Base-by-base conservation (phyloP, 2,888 invertebrate genomes). In the Ichneumoninae sp. region DNA sequence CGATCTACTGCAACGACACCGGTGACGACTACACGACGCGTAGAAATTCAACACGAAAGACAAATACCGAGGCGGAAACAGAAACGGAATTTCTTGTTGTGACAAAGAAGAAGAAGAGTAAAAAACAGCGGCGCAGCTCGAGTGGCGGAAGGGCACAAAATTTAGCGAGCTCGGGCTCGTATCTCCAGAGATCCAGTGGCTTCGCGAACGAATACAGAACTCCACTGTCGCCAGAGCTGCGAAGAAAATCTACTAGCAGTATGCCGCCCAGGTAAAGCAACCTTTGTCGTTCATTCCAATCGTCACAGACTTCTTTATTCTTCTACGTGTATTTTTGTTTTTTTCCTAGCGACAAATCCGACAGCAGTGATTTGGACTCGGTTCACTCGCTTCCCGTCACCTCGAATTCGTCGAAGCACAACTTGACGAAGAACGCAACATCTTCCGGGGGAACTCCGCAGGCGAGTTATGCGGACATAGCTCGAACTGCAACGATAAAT, bases 391-490 rank as follows among this genome's bases (percentile, higher is more conserved):
- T 97, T 91, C 97, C 97, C 36, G 96, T 96, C 30, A 94, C 94
- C 40, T 94, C 94, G 26, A 94, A 94, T 40, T 93, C 93, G 6
- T 93, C 94, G n/a, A 93, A 93, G 86, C 92, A 93, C 87, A 89
- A 91, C 89, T 88, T 91, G 60, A 91, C 91, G 6, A 92, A 93
- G 87, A 90, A 89, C 69, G 86, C 93, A 89, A 87, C 90, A 87
- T 89, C 93, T 87, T 89, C 94, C 90, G 89, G 94, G 91, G 93
- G 93, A 79, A 93, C 95, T 54, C 95, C 95, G 16, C 95, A 95
- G 90, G 96, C 95, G 66, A 97, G 97, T 16, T 98, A 98, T 94
- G 98, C 98, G 0, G 98, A 97, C 91, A 98, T 98, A 90, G 96
- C 97, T 74, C 95, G 96, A 88, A 95, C 94, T 90, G 94, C 94